Base-by-base conservation (phyloP, 2,888 invertebrate species). In the Eupsilia transversa region DNA sequence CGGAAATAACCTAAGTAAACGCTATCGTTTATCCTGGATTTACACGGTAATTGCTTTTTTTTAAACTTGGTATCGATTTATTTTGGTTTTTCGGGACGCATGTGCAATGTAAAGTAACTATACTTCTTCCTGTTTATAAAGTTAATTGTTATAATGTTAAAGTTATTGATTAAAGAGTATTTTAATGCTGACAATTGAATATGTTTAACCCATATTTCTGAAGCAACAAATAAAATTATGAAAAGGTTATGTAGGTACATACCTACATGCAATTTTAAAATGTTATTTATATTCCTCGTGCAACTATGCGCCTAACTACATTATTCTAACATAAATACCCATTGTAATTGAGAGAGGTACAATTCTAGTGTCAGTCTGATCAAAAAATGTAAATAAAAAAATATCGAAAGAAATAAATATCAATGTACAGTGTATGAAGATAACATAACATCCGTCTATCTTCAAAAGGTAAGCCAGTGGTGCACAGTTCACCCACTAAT, bases 61-160 rank as follows among this genome's bases (percentile, higher is more conserved):
- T 14, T 3, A 12, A 27, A 20, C 7, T 46, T 4, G 1, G 4
- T 63, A 75, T 73, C 35, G 72, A 74, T 81, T 63, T 60, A 33
- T 30, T 80, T 6, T 6, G 4, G 35, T 67, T 12, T 23, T 46
- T 27, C 30, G 41, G 60, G 69, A 82, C 69, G 69, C 76, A 67
- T 66, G 72, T 80, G 63, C 66, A 41, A 41, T 52, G 38, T 70
- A 49, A 71, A n/a, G n/a, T n/a, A n/a, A 20, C 1, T 35, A 70
- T 12, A 52, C 3, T n/a, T 56, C n/a, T 14, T n/a, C n/a, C 7
- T 7, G 20, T 6, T 2, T 38, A 3, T 0, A 9, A 12, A 7
- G 17, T 70, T 14, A 38, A 0, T 43, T 33, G 10, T 38, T 6
- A 4, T 20, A 30, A 17, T n/a, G 20, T 14, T 33, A 72, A 14